Base-by-base conservation (phyloP, 2,797 vertebrate species). In the Graptemys geographica region DNA sequence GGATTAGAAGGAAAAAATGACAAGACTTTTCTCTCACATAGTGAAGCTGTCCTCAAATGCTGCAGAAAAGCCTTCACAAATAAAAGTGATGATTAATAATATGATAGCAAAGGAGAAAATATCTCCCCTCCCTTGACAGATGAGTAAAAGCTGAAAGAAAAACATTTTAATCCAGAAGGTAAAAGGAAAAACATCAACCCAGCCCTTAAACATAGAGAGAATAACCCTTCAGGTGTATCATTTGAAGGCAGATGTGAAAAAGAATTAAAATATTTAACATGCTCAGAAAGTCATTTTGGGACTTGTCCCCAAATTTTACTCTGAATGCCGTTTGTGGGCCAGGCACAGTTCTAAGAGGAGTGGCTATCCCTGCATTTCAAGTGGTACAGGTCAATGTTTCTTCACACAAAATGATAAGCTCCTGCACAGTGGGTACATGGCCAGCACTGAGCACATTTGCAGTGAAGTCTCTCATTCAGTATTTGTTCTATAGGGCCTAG, bases 401-500 rank as follows among this genome's bases (percentile, higher is more conserved):
- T 55, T 59, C 80, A 41, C 23, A 37, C n/a, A 23, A 27, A 44
- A 27, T 27, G 8, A 18, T 37, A 41, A 44, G 37, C 23, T 25
- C n/a, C 21, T 5, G 79, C 23, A 37, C 33, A 27, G 25, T 12
- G 37, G 23, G 1, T 1, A 0, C 3, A 2, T 16, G 86, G 76
- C 8, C 52, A 7, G 1, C 13, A 65, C 28, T 28, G 28, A n/a
- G 15, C 0, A 0, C 4, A 0, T 79, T 83, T 92, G 55, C 0
- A 0, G 57, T 55, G 28, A 25, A n/a, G 2, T 41, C 62, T 23
- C 13, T 16, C n/a, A 33, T 91, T 74, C 15, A 7, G 1, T 53
- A n/a, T 33, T 1, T 51, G 79, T 59, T 78, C 53, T 16, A 6
- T 52, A 21, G 0, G 0, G 13, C 5, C 3, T 11, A 81, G 3